Evolutionary conservation across 2,797 vertebrate species (phyloP), one percentile per base, ranked within the genome.

Genomic region (Falco rusticolus): DNA sequence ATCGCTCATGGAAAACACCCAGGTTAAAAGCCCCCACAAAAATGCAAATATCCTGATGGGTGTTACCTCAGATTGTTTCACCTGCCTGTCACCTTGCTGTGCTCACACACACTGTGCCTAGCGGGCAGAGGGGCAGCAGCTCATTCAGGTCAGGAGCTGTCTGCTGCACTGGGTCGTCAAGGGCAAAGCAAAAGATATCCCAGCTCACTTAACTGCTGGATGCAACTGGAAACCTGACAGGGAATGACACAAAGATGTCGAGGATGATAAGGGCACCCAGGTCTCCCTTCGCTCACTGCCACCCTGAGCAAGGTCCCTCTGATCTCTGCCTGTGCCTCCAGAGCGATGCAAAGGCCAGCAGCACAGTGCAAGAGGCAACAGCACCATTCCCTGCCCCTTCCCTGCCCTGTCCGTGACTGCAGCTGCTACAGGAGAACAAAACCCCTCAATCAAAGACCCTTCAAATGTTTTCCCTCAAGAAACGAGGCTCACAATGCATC

Each of bases 161-260:
- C 29, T 10, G 37, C 41, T 2, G 0, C 6, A 18, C 3, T 31
- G 7, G 2, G 39, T 1, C n/a, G 34, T 19, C 0, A 1, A 43
- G 10, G 20, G 47, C 34, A n/a, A 54, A 9, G 34, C 0, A 1
- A 86, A 50, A 76, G 26, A 20, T 13, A 31, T 13, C 43, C 43
- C 47, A 33, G 10, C 18, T 15, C 65, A 11, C 25, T n/a, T 22
- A n/a, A 61, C 37, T 29, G 54, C 60, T 33, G 29, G 29, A 34
- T 41, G 21, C 33, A 34, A n/a, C 7, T 20, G 82, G 48, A 68
- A 66, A 72, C 60, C 60, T 41, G 33, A 41, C 2, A 4, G 37
- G 28, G 18, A 68, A n/a, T 1, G 8, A 66, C 47, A n/a, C 47
- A 13, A 33, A 53, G 41, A 66, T 9, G 21, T 50, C 48, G 45